Base-by-base conservation (phyloP, 2,888 invertebrate species). In the Rhagium mordax region DNA sequence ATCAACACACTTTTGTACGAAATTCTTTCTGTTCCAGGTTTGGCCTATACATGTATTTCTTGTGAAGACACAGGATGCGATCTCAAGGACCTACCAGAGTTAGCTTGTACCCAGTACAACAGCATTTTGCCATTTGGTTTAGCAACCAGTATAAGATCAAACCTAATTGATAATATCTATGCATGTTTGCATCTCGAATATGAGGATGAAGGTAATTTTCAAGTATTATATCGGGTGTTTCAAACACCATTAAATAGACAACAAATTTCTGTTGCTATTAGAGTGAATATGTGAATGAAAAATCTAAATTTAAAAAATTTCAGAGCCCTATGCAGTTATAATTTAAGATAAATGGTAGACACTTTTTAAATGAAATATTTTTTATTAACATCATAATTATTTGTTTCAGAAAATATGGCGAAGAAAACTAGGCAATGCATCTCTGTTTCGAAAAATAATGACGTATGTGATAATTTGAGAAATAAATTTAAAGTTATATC, bases 121-220 rank as follows among this genome's bases (percentile, higher is more conserved):
- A 29, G 33, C 8, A 10, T 16, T 21, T 15, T 70, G 27, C 62
- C 62, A 24, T 62, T 62, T 41, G 3, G 15, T 21, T 21, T 10
- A 1, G 0, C 4, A 5, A 13, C 13, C 20, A 8, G 53, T n/a
- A n/a, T n/a, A n/a, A n/a, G 18, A 6, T 1, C 7, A 21, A 21
- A 6, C 2, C 20, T 20, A 8, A 21, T 53, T 5, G 13, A 16
- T 20, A 20, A 10, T 5, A 3, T 10, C 18, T 70, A 70, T 53
- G 70, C 41, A 2, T 70, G 70, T 27, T 62, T 70, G 61, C 3
- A 61, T 2, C 60, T 71, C 49, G 60, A 66, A 60, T 71, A 66
- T 49, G 18, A 65, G 49, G 71, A 66, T 10, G 33, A 8, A 18
- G 53, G 53, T 55, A 55, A 55, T 33, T 13, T n/a, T n/a, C n/a